Evolutionary conservation across 2,888 invertebrate species (phyloP), one percentile per base, ranked within the genome.

Genomic region (Xanthorhoe spadicearia): DNA sequence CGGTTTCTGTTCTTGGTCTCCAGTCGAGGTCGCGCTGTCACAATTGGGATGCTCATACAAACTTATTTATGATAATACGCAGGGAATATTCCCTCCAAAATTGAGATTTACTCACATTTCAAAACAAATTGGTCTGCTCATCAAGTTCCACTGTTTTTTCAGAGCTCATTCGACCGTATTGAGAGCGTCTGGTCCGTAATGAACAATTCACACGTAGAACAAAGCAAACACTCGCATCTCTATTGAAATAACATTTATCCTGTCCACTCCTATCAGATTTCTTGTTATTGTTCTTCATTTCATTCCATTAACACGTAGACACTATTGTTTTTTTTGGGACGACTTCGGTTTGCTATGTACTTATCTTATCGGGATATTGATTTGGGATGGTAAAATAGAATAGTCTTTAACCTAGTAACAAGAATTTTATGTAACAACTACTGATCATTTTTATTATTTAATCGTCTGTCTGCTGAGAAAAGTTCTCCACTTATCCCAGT

Each of bases 261-360:
- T 76, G 83, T 83, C 86, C 87, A 86, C 88, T 89, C 84, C 89
- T 90, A 90, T 91, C 90, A 81, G 88, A 91, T 92, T 91, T 86
- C 90, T 84, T 59, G 58, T 59, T 85, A 87, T 90, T 91, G 90
- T 91, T 88, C 82, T 83, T 84, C 82, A 82, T 83, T 85, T 83
- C 85, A 80, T 88, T 86, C 90, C 87, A 90, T 90, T 90, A 89
- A 83, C 83, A 86, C 83, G 75, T 80, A 77, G 80, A 88, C 79
- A 81, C 76, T 84, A 79, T 69, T 73, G 71, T 83, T 82, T 83
- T 80, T 76, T 82, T 62, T 35, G 54, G 58, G 68, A 64, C 49
- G 43, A 54, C 55, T 57, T 61, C 18, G 17, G 17, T 61, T 49
- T 48, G 15, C 7, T 48, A 15, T 15, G 15, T 48, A 15, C 48